Evolutionary conservation across 2,888 invertebrate genomes (phyloP), one percentile per base, ranked within the genome.

Genomic region (Drosophila pseudotakahashii): DNA sequence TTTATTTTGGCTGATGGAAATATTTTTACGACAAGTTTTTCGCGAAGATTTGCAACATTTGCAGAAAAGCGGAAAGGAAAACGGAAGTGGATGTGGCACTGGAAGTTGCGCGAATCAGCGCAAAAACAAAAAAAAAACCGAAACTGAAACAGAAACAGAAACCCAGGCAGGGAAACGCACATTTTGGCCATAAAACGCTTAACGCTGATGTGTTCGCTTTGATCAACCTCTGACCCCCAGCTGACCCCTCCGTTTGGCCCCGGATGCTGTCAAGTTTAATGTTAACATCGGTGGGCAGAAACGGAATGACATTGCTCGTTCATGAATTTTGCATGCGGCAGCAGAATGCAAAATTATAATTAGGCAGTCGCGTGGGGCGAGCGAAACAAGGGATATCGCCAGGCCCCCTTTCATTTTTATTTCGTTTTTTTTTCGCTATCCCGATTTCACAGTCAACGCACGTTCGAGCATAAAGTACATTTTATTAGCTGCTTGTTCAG

Each of bases 11-110:
- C 84, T 83, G 81, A 82, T 87, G 83, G 83, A 86, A 85, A 85
- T 83, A 88, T 88, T 88, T 83, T 88, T 86, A 88, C 83, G 88
- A 88, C 81, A 88, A 83, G 86, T 83, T 83, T 78, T 88, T 75
- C 73, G 80, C 80, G 67, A 88, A 84, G 85, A 83, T 88, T 86
- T 83, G 88, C 86, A 88, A 88, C 82, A 82, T 87, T 82, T 75
- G 85, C 82, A 88, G 77, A 88, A 87, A 71, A 67, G 23, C 36
- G 47, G 13, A 47, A 52, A 23, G n/a, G 36, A 26, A 32, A 57
- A 47, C 54, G 68, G 62, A 60, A 68, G 48, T 39, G 67, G 57
- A 76, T 60, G 55, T 62, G 71, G 60, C 59, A 58, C 36, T 67
- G 81, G 73, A 85, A 81, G 81, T 70, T 73, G 42, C 61, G 70